phyloP scores from a whole-genome alignment of 2,113 vertebrate genomes.

The Clinocottus analis region DNA sequence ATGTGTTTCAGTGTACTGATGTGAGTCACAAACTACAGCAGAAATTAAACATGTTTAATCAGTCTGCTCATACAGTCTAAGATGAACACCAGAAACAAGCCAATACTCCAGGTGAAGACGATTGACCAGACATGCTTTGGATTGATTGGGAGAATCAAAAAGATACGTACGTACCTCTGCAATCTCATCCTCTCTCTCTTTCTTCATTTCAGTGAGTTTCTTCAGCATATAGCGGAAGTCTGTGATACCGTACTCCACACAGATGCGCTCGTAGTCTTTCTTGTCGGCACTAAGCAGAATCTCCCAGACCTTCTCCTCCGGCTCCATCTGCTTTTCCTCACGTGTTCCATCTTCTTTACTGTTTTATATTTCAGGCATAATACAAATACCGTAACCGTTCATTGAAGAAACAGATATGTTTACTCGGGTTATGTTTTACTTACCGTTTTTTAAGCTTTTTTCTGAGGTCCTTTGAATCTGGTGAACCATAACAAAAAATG shows the following conservation, averaged over 20 bases:
- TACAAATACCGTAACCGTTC: background rate
- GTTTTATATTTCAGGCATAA: background rate
- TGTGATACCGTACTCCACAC: slow-evolving; percentile 85
- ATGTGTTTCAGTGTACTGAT: slow-evolving; percentile 85
- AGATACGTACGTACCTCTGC: slow-evolving; percentile 80
- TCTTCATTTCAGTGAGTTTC: slow-evolving; percentile 86
- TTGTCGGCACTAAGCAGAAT: slow-evolving; percentile 89
- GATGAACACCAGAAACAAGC: background rate
- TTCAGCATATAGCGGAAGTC: slow-evolving; percentile 92
- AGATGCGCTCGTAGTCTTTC: slow-evolving; percentile 92
- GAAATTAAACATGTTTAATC: background rate
- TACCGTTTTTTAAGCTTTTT: slow-evolving; percentile 89
- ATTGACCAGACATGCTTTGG: background rate
- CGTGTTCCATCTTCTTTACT: slow-evolving; percentile 71
- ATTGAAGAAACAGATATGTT: background rate
- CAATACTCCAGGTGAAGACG: background rate
- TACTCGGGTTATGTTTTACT: slow-evolving; percentile 34
- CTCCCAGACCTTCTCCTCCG: slow-evolving; percentile 88
- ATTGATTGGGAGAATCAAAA: background rate
- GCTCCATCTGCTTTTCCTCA: slow-evolving; percentile 69
- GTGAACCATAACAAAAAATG: slow-evolving; percentile 26
- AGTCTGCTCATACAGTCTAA: background rate
- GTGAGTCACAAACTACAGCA: slow-evolving; percentile 82
- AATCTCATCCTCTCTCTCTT: slow-evolving; percentile 82
- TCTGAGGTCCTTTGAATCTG: slow-evolving; percentile 79